Conservation (phyloP, 2,888 invertebrate genomes). For the Xanthorhoe spadicearia region DNA sequence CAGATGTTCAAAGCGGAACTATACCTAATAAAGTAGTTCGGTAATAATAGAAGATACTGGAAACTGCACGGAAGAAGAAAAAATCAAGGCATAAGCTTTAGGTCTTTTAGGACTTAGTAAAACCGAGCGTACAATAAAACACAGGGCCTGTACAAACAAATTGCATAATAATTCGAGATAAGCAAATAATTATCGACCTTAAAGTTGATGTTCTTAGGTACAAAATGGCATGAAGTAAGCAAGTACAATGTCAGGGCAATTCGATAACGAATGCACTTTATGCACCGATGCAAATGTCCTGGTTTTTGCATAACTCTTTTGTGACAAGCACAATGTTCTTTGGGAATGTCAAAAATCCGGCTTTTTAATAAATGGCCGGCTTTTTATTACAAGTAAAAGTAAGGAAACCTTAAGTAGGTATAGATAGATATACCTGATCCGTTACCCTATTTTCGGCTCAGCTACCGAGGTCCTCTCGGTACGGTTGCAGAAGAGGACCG, state of each 20-base stretch:
- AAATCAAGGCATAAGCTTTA: slow-evolving; percentile 2
- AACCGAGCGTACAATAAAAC: not conserved
- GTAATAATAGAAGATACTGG: not conserved
- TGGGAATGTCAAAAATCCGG: slow-evolving; percentile 3
- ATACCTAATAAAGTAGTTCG: not conserved
- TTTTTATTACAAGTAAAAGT: not conserved
- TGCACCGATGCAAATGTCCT: slow-evolving; percentile 44
- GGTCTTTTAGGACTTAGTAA: not conserved
- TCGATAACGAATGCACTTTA: slow-evolving; percentile 36
- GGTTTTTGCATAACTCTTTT: slow-evolving; percentile 64
- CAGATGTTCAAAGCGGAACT: not conserved
- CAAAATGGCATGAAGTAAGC: slow-evolving; percentile 19
- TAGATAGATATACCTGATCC: too few species aligned
- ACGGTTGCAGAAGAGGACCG: too few species aligned
- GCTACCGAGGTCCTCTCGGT: too few species aligned
- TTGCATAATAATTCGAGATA: slow-evolving; percentile 19
- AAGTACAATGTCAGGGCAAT: slow-evolving; percentile 27
- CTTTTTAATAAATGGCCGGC: not conserved
- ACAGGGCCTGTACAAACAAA: slow-evolving; percentile 7
- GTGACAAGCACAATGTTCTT: slow-evolving; percentile 56
- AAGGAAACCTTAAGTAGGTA: not conserved
- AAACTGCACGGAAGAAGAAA: not conserved
- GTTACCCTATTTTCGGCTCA: too few species aligned
- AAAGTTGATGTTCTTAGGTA: slow-evolving; percentile 15
- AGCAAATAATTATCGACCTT: slow-evolving; percentile 16